A percentile compares a stretch with the other conserved stretches of the same genome.
phyloP scores from a whole-genome alignment of 2,888 invertebrate species.

The Andrena dorsata region DNA sequence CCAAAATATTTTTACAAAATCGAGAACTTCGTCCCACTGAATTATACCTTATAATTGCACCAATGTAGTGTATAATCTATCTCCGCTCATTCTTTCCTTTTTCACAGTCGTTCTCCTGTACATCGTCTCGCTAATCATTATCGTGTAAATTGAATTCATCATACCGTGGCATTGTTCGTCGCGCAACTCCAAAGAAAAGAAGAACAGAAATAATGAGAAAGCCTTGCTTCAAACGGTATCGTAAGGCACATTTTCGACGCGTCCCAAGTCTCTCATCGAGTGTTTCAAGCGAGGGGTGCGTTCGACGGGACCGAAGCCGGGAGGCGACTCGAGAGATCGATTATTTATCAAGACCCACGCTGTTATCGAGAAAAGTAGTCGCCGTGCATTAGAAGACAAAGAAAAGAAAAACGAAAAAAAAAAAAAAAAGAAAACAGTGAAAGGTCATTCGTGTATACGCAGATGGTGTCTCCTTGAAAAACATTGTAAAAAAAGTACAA shows the following conservation, averaged over 20 bases:
- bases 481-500: conserved; percentile 49
- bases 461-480: conserved; percentile 15
- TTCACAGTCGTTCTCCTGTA: conserved; percentile 21
- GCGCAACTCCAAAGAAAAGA: not conserved
- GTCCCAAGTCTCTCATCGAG: conserved; percentile 63
- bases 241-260: conserved; percentile 80
- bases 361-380: conserved; percentile 63
- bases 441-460: not conserved
- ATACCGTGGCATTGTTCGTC: not conserved
- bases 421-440: not conserved
- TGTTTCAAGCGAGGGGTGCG: conserved; percentile 48
- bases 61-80: conserved; percentile 49
- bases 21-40: conserved; percentile 27
- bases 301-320: conserved; percentile 62
- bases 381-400: conserved; percentile 38
- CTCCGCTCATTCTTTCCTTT: conserved; percentile 11
- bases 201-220: conserved; percentile 35
- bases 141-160: conserved; percentile 36
- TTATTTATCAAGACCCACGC: conserved; percentile 42
- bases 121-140: conserved; percentile 30
- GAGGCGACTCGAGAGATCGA: conserved; percentile 65
- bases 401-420: conserved; percentile 3
- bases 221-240: conserved; percentile 72
- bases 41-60: conserved; percentile 66
- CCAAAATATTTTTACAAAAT: conserved; percentile 35